Base-by-base conservation (phyloP, 2,888 invertebrate genomes). In the Philaethria dido region DNA sequence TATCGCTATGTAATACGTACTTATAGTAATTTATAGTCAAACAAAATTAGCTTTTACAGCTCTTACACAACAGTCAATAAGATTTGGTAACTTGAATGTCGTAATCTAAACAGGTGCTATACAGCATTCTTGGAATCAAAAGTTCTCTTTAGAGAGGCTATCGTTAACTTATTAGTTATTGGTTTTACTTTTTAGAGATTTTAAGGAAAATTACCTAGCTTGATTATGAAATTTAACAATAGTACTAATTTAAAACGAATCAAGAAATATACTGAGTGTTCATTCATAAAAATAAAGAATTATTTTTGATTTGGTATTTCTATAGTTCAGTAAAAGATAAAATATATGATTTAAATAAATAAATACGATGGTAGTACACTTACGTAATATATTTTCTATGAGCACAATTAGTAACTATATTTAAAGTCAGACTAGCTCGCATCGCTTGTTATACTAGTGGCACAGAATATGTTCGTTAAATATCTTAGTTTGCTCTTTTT, bases 401-500 rank as follows among this genome's bases (percentile, higher is more conserved):
- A 3, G 8, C 16, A 29, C 50, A 29, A 50, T 9, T 50, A 48
- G 22, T 48, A 48, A 25, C 14, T 50, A n/a, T 3, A 50, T 2
- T 25, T 8, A 50, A 16, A 50, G 2, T n/a, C 25, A n/a, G n/a
- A n/a, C n/a, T 0, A 29, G 29, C n/a, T n/a, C n/a, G n/a, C n/a
- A n/a, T 16, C 16, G 29, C 11, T 16, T 52, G 29, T 52, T 29
- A 29, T 29, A 16, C 29, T 16, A 29, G 29, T 25, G 16, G n/a
- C 29, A 29, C 11, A 29, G 25, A 50, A 9, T 29, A 25, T 50
- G 50, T 25, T 50, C 50, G 25, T 20, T 55, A 39, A 50, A 18
- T 42, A 18, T 48, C 36, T 47, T 65, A 64, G 62, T 65, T 70
- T 66, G 63, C 64, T 71, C 63, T 59, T 62, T 70, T 64, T 50